phyloP scores from a whole-genome alignment of 2,113 vertebrate genomes.

The Scopus umbretta region DNA sequence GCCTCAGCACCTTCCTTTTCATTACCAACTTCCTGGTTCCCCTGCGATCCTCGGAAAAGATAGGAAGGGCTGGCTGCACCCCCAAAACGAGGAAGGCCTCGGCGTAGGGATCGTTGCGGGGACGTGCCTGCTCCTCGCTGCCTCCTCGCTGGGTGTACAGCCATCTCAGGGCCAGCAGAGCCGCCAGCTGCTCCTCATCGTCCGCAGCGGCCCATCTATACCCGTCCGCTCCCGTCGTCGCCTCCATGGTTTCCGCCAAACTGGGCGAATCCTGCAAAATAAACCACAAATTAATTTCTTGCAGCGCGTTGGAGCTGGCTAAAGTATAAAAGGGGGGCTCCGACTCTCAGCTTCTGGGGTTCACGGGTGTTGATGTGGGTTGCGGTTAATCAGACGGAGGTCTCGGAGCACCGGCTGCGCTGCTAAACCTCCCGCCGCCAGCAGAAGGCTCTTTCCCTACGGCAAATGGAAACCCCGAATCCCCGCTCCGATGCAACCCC shows the following conservation, averaged over 20 bases:
- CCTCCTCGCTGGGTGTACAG: not conserved
- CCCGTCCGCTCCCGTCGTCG: not conserved
- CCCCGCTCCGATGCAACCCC: not conserved
- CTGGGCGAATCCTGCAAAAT: constrained; percentile 21
- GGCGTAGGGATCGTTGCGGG: not conserved
- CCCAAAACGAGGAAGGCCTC: not conserved
- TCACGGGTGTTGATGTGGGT: not conserved
- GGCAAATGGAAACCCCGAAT: not conserved
- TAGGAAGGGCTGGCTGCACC: not conserved
- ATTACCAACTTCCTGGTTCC: not conserved
- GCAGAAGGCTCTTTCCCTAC: not conserved
- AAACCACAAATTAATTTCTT: not conserved
- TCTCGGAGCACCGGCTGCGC: fast-evolving
- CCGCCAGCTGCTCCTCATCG: not conserved
- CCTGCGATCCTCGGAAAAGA: not conserved
- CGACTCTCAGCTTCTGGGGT: not conserved
- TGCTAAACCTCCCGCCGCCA: not conserved
- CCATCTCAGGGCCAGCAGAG: not conserved
- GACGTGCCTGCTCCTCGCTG: not conserved
- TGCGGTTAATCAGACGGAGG: fast-evolving
- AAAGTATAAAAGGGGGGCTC: not conserved
- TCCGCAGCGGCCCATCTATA: not conserved
- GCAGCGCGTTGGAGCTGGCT: not conserved
- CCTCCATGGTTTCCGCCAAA: constrained; percentile 29
- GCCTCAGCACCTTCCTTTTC: constrained; percentile 76